Evolutionary conservation across 2,797 vertebrate genomes (phyloP), one percentile per base, ranked within the genome.

Genomic region (Ceryle rudis): DNA sequence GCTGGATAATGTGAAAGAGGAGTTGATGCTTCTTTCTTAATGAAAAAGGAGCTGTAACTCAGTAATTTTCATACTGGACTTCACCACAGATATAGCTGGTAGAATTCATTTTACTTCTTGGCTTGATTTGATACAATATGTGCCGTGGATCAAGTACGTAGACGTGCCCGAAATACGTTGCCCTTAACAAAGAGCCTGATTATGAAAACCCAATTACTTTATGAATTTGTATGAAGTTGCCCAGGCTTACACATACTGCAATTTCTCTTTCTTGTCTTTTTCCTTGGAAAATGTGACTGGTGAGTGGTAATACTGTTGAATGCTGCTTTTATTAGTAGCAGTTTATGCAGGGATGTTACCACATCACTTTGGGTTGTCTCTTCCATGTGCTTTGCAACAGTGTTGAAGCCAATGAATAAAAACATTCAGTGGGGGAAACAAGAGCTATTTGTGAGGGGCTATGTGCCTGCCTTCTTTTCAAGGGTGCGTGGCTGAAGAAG

Each of bases 221-320:
- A 14, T 39, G 66, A 14, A 14, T 26, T 49, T 39, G 61, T 35
- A 9, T 9, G 13, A 16, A 47, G 86, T 41, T 78, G 71, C 49
- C 66, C 0, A 0, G 42, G 51, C 29, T 6, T 14, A 23, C 65
- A 42, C 91, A 46, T 6, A 13, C 80, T 86, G 82, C 72, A 33
- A 7, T 1, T 89, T 33, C 67, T 93, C 60, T 72, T n/a, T 2
- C 78, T 67, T 71, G 67, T 65, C 73, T 82, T 82, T 44, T 71
- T 37, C 86, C 90, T 84, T 51, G 92, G 93, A 96, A 95, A 94
- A 89, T 93, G 86, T 96, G 96, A 95, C 83, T 7, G 9, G 55
- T 0, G 0, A 85, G 78, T 46, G 83, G 88, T 60, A 60, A 51
- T 67, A 1, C 67, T 67, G 49, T 6, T 96, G 86, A 97, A 95